Percentiles rank a stretch among this genome's conserved stretches.
phyloP scores from a whole-genome alignment of 2,797 vertebrate genomes.

The Poeciliopsis gracilis region DNA sequence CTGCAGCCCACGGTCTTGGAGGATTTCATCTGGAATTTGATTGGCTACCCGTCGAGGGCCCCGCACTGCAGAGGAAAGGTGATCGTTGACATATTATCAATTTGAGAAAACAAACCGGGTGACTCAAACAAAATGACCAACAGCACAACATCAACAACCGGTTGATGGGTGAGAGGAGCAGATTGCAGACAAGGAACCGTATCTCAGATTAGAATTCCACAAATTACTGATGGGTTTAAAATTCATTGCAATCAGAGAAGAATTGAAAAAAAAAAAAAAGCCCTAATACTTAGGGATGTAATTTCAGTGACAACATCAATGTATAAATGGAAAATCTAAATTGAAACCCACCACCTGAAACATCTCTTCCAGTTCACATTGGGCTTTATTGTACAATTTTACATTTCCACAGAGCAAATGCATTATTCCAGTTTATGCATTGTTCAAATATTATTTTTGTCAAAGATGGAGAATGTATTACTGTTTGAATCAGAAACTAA shows the following conservation, averaged over 20 bases:
- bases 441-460: not conserved
- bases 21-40: constrained; percentile 93
- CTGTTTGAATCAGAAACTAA: not conserved
- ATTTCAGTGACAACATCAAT: not conserved
- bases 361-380: not conserved
- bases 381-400: not conserved
- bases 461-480: not conserved
- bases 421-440: not conserved
- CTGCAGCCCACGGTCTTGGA: constrained; percentile 83
- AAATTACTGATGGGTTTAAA: not conserved
- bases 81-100: constrained; percentile 20
- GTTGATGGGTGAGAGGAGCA: not conserved
- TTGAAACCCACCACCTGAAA: not conserved
- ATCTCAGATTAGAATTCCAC: not conserved
- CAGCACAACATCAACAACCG: not conserved
- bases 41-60: constrained; percentile 81
- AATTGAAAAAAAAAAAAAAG: not conserved
- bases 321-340: not conserved
- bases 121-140: not conserved
- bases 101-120: not conserved
- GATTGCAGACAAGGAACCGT: not conserved
- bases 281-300: not conserved
- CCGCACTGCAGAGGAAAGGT: constrained; percentile 72
- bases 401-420: not conserved
- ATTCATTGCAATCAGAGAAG: not conserved